A percentile compares a stretch with the other conserved stretches of the same genome.
These are phyloP conservation scores for Amblyjoppa fuscipennis DNA, from an alignment of 2,888 invertebrate species.

Conservation along the genomic window DNA sequence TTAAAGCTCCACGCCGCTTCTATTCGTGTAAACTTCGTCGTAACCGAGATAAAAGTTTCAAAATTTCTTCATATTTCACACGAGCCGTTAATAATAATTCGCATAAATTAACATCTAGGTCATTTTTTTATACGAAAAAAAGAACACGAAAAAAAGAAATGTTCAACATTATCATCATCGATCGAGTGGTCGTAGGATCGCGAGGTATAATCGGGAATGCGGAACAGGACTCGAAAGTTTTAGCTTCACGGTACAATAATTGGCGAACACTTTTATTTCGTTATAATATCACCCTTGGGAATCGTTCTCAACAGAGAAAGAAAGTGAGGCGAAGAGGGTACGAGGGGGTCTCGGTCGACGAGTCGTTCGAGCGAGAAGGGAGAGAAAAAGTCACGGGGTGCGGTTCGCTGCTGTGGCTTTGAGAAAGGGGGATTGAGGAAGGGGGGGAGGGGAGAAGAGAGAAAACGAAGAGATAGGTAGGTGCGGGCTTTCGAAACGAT, in stretches of 20 bases:
- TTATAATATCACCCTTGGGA: conserved; percentile 79
- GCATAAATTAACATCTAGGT: conserved; percentile 10
- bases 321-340: conserved; percentile 42
- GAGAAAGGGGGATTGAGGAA: neutral
- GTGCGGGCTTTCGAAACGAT: conserved; percentile 81
- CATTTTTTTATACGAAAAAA: neutral
- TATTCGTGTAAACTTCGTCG: conserved; percentile 30
- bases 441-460: conserved; percentile 13
- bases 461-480: conserved; percentile 60
- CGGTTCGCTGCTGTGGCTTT: conserved; percentile 51
- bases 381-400: conserved; percentile 55
- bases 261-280: conserved; percentile 80
- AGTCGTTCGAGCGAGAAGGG: conserved; percentile 30
- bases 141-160: conserved; percentile 5
- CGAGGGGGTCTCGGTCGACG: conserved; percentile 50
- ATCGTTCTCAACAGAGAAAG: conserved; percentile 59
- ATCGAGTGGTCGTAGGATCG: neutral
- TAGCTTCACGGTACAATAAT: conserved; percentile 69
- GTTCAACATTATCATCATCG: neutral
- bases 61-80: conserved; percentile 26
- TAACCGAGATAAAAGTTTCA: conserved; percentile 39
- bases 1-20: conserved; percentile 58
- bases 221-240: conserved; percentile 42
- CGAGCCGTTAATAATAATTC: neutral
- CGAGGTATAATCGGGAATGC: conserved; percentile 6